Evolutionary conservation across 2,797 vertebrate species (phyloP), one percentile per base, ranked within the genome.

Genomic region (Alcedo atthis): DNA sequence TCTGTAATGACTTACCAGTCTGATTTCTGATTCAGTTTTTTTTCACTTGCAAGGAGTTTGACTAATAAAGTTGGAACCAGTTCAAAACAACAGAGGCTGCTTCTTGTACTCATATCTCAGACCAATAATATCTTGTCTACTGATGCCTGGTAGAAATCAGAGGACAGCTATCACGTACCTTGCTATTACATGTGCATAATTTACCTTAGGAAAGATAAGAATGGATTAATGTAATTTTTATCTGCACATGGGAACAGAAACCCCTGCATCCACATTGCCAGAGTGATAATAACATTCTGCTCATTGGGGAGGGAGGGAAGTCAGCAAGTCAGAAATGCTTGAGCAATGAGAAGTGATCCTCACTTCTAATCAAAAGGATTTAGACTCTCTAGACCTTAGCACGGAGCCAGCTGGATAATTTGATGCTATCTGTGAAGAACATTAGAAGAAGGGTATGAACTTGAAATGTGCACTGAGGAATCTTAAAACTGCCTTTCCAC

Each of bases 131-230:
- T 85, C 82, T 91, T 91, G 66, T 8, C 37, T 75, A 49, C 53
- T 80, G 8, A 30, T 79, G 77, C 40, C 59, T 81, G 43, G 43
- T 79, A 69, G 74, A 94, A 86, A 86, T 69, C 30, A 43, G 16
- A 43, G 54, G 43, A 76, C 25, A 83, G 32, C 15, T 88, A 79
- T 87, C 66, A 55, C 10, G 4, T 78, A 84, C 81, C 83, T 90
- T 90, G 17, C 14, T 83, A 75, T 85, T 88, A 90, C 49, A 76
- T 32, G 79, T 53, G 55, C 69, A 73, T 66, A 64, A 83, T 90
- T 92, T 91, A 94, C 80, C 48, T 71, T 48, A 76, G 67, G 48
- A 86, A 87, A 93, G 59, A 90, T 91, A 84, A 88, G 67, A 84
- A 69, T 70, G 59, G 32, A 53, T 88, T 25, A 57, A 63, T 79